A percentile compares a stretch with the other conserved stretches of the same genome.
phyloP scores from a whole-genome alignment of 64 coral and sea anemone genomes.

The Platygyra sinensis region DNA sequence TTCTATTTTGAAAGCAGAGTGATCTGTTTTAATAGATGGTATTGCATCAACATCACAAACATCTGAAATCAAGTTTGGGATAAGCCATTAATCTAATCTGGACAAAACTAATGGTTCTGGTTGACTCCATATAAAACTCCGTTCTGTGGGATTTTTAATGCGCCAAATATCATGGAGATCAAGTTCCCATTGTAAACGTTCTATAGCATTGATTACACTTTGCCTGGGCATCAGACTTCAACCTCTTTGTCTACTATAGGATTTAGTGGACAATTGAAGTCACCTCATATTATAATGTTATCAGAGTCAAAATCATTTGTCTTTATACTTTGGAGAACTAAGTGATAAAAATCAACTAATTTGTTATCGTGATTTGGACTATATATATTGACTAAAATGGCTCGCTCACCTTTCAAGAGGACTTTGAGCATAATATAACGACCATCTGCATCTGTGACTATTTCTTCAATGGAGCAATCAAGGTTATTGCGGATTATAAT shows the following conservation, averaged over 20 bases:
- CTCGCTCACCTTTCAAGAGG: not conserved
- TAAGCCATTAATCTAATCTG: not conserved
- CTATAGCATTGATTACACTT: constrained; percentile 23
- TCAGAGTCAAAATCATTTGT: not conserved
- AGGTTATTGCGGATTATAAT: constrained; percentile 1
- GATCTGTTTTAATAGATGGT: too few relatives aligned
- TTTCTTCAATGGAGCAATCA: not conserved
- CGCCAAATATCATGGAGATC: too few relatives aligned
- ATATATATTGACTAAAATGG: constrained; percentile 13
- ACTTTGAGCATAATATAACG: constrained; percentile 2
- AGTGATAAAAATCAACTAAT: not conserved
- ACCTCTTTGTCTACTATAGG: constrained; percentile 27
- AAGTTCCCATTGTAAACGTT: not conserved
- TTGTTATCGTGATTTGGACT: constrained; percentile 1
- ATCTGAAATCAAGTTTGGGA: not conserved
- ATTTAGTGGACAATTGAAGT: constrained; percentile 39
- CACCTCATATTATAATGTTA: constrained; percentile 18
- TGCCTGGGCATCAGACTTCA: constrained; percentile 25
- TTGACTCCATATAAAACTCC: constrained; percentile 22
- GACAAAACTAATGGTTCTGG: constrained; percentile 9
- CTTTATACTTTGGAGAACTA: not conserved
- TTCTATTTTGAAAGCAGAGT: too few relatives aligned
- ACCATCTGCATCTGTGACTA: not conserved
- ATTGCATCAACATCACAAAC: too few relatives aligned
- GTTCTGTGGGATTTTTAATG: not conserved